phyloP scores from a whole-genome alignment of 2,797 vertebrate species.

The Crocidura indochinensis region DNA sequence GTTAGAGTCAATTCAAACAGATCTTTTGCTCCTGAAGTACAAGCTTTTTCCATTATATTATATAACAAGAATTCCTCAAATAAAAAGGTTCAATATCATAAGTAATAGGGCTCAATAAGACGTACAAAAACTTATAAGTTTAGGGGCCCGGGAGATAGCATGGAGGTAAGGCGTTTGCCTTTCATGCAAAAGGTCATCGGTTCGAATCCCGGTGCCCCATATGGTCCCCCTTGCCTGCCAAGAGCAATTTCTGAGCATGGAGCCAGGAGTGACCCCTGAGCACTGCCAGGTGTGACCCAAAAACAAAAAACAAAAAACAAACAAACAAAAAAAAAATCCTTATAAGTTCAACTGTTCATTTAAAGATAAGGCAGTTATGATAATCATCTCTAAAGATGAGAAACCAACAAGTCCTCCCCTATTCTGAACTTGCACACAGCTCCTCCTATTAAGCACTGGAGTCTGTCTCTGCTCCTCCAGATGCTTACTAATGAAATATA shows the following conservation, averaged over 20 bases:
- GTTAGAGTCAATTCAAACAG: conserved; percentile 41
- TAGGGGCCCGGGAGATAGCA: too few species aligned
- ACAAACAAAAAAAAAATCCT: too few species aligned
- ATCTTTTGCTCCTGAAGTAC: conserved; percentile 8
- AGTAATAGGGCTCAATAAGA: not conserved
- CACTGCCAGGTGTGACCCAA: too few species aligned
- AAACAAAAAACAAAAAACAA: too few species aligned
- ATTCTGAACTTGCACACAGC: not conserved
- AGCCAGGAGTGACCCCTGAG: too few species aligned
- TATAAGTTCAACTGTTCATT: conserved; percentile 46
- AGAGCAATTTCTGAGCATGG: too few species aligned
- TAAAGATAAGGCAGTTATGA: not conserved
- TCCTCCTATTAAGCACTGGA: not conserved
- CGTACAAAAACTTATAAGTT: conserved; percentile 15
- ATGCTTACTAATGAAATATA: not conserved
- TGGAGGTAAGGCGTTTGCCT: too few species aligned
- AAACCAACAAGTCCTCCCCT: not conserved
- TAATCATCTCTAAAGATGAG: conserved; percentile 15
- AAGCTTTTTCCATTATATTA: conserved; percentile 50
- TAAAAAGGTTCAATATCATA: conserved; percentile 33
- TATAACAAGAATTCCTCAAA: conserved; percentile 31
- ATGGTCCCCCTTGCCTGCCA: too few species aligned
- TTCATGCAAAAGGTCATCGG: too few species aligned
- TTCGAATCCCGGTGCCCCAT: too few species aligned
- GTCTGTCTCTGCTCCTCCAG: conserved; percentile 10